Percentiles rank a stretch among this genome's conserved stretches.
Conservation (phyloP, 2,797 vertebrate species). For the Aselliscus stoliczkanus region DNA sequence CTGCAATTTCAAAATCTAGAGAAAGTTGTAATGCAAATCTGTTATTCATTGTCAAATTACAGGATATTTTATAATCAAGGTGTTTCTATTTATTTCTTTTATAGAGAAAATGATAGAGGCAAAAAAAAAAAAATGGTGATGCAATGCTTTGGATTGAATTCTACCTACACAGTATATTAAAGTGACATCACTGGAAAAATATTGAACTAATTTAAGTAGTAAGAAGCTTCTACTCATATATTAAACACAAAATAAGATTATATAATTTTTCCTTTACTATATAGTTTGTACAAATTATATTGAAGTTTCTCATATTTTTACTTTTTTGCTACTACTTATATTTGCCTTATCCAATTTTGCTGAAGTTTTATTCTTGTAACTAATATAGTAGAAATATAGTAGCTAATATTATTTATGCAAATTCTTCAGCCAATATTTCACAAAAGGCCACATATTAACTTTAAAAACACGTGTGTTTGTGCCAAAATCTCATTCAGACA, state of each 20-base stretch:
- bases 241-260: not conserved
- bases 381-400: not conserved
- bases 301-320: not conserved
- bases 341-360: not conserved
- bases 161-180: not conserved
- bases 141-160: not conserved
- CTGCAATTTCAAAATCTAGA: not conserved
- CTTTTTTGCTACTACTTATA: not conserved
- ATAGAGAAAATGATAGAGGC: not conserved
- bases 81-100: slow-evolving; percentile 1
- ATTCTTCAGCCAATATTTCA: not conserved
- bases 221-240: not conserved
- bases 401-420: not conserved
- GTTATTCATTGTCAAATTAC: not conserved
- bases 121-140: not conserved
- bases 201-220: not conserved
- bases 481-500: not conserved
- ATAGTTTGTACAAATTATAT: not conserved
- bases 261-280: not conserved
- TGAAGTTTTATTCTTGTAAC: not conserved
- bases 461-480: not conserved
- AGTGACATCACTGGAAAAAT: not conserved
- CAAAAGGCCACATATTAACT: not conserved
- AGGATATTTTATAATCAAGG: not conserved
- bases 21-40: not conserved